phyloP scores from a whole-genome alignment of 2,888 invertebrate species.

The Hylaea fasciaria region DNA sequence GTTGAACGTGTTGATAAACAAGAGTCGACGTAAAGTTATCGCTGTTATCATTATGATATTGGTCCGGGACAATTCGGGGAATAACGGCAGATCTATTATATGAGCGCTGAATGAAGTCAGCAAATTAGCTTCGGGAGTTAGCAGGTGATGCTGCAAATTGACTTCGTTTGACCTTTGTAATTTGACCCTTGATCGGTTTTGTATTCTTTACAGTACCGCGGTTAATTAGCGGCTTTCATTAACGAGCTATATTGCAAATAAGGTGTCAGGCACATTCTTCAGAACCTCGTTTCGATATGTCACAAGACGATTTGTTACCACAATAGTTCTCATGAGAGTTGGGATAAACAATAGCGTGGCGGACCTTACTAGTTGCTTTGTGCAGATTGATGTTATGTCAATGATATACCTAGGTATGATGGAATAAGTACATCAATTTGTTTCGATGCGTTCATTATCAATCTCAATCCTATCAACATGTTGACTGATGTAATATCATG shows the following conservation, averaged over 20 bases:
- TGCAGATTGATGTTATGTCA: not conserved
- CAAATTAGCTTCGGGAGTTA: constrained; percentile 32
- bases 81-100: constrained; percentile 20
- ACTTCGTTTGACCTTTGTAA: constrained; percentile 51
- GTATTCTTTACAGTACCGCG: constrained; percentile 35
- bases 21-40: constrained; percentile 24
- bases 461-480: not conserved
- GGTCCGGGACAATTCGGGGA: constrained; percentile 21
- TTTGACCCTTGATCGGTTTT: constrained; percentile 49
- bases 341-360: constrained; percentile 34
- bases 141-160: constrained; percentile 42
- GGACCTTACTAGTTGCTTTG: constrained; percentile 15
- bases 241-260: constrained; percentile 2
- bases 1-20: constrained; percentile 29
- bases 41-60: constrained; percentile 34
- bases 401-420: not conserved
- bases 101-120: constrained; percentile 27
- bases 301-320: constrained; percentile 19
- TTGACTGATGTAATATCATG: too few species aligned
- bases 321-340: constrained; percentile 31
- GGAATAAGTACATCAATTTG: not conserved
- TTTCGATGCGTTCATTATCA: not conserved
- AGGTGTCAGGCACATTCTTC: not conserved
- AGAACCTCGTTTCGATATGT: constrained; percentile 26
- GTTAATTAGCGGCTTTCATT: constrained; percentile 43